Evolutionary conservation across 2,113 vertebrate genomes (phyloP), one percentile per base, ranked within the genome.

Genomic region (Lamprologus ornatipinnis): DNA sequence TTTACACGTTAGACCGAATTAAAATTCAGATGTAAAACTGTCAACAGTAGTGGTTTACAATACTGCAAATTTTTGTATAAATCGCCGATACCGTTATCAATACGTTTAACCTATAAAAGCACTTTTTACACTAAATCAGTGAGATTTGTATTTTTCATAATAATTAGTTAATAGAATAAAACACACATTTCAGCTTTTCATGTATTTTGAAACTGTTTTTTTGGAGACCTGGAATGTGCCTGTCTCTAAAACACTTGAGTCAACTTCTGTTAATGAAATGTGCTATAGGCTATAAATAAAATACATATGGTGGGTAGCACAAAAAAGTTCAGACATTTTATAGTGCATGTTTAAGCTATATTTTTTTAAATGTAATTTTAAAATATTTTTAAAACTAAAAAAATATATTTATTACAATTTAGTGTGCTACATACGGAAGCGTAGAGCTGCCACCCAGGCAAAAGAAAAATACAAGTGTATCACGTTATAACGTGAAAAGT

Each of bases 61-160:
- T 37, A 12, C 17, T 65, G 0, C 31, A 5, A 12, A 65, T n/a
- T 12, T 65, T 12, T 35, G 60, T 65, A 12, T 65, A n/a, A 35
- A 37, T 37, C 28, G 15, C 60, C 6, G 3, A 35, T n/a, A 65
- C 6, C 0, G 1, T 35, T 3, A 35, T 3, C 60, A 12, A 12
- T 65, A 35, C 1, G 0, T 65, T 35, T 65, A 35, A 65, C 4
- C 10, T 12, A 37, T 35, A 7, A 65, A 37, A 4, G 31, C 3
- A 65, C 17, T 35, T 65, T 65, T 65, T 65, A 35, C 31, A 12
- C 31, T 63, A 63, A 63, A 19, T 63, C 31, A 35, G 60, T 7
- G 17, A 65, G 60, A 65, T 65, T 65, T n/a, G 0, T n/a, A 65
- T 35, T 65, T 63, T 65, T 17, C 60, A 65, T 35, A 63, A 63